Evolutionary conservation across 2,888 invertebrate genomes (phyloP).

Genomic region (Cancer borealis): DNA sequence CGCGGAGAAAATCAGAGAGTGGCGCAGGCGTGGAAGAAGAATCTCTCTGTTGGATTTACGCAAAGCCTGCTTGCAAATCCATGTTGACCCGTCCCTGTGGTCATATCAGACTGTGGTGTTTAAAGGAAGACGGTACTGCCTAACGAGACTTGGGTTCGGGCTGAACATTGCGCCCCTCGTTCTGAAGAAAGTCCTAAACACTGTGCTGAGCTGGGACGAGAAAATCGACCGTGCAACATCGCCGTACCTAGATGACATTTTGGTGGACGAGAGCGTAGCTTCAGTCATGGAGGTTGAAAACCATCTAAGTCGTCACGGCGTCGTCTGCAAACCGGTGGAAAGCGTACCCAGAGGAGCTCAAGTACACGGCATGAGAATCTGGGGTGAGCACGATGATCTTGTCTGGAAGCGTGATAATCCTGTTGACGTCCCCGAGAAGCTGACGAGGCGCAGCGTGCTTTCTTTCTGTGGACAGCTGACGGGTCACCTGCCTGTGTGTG

Average conservation of each 20-base stretch:
- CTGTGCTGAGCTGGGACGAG: not conserved
- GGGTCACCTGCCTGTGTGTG: conserved; percentile 36
- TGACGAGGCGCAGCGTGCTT: conserved; percentile 56
- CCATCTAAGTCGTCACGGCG: conserved; percentile 35
- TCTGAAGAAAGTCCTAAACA: conserved; percentile 20
- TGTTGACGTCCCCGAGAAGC: not conserved
- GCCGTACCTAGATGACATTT: conserved; percentile 58
- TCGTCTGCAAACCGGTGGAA: conserved; percentile 43
- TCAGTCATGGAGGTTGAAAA: not conserved
- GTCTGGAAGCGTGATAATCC: conserved; percentile 50
- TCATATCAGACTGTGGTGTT: conserved; percentile 45
- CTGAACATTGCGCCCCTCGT: conserved; percentile 40
- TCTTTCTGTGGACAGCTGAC: conserved; percentile 39
- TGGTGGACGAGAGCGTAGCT: conserved; percentile 50
- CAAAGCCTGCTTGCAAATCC: conserved; percentile 49
- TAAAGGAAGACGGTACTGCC: not conserved
- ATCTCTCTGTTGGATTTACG: conserved; percentile 44
- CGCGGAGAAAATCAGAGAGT: conserved; percentile 38
- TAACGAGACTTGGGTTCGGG: conserved; percentile 39
- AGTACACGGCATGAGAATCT: not conserved
- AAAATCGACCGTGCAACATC: not conserved
- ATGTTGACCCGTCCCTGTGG: conserved; percentile 52
- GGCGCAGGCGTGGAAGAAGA: not conserved
- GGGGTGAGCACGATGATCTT: not conserved
- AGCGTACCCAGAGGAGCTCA: not conserved